Evolutionary conservation across 2,797 vertebrate species (phyloP).

Genomic region (Amniataba percoides): DNA sequence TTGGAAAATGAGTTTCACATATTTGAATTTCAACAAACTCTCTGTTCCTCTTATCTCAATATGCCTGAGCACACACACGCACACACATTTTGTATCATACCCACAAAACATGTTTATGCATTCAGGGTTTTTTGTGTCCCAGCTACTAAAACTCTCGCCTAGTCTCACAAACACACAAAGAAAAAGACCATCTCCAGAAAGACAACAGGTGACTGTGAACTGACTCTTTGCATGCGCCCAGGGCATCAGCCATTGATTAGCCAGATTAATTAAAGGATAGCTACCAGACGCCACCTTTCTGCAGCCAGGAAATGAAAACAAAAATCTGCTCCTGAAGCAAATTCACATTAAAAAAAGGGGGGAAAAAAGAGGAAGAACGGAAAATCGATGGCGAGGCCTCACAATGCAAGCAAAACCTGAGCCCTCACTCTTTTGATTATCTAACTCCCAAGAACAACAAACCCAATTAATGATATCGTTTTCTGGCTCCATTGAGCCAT

Average conservation of each 20-base stretch:
- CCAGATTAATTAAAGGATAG: constrained; percentile 72
- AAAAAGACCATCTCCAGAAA: constrained; percentile 12
- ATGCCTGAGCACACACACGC: constrained; percentile 11
- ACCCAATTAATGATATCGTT: constrained; percentile 71
- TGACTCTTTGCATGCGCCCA: constrained; percentile 33
- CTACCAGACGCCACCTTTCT: constrained; percentile 45
- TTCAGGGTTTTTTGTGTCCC: neutral
- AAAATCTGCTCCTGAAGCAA: constrained; percentile 66
- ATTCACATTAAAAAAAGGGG: constrained; percentile 22
- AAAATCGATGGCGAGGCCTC: constrained; percentile 65
- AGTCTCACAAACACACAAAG: neutral
- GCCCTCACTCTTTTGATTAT: constrained; percentile 65
- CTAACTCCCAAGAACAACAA: constrained; percentile 70
- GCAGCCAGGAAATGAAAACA: constrained; percentile 62
- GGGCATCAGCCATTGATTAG: constrained; percentile 68
- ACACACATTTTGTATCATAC: neutral
- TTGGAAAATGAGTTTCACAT: constrained; percentile 42
- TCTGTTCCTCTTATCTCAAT: constrained; percentile 31
- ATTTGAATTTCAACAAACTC: constrained; percentile 52
- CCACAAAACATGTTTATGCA: constrained; percentile 10
- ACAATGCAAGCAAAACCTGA: constrained; percentile 48
- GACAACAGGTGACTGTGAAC: constrained; percentile 56
- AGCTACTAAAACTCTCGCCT: neutral
- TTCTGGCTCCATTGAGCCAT: constrained; percentile 62
- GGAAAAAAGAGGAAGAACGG: constrained; percentile 6